Evolutionary conservation across 2,113 vertebrate species (phyloP).

Genomic region (Pogonocichla stellata): DNA sequence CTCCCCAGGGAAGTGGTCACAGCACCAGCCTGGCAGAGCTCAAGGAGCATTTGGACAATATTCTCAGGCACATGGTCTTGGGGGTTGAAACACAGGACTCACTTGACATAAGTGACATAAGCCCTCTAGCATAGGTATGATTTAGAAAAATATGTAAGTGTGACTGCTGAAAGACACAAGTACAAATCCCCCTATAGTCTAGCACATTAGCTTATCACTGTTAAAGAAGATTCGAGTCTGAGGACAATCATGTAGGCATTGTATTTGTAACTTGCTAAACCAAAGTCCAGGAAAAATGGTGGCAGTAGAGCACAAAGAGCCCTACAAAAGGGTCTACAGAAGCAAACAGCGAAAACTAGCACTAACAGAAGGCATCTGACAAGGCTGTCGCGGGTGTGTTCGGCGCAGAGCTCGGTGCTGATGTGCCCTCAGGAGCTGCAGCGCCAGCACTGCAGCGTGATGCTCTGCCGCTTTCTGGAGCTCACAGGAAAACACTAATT

Average conservation of each 20-base stretch:
- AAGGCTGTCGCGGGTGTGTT: rapidly evolving
- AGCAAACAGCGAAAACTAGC: rapidly evolving
- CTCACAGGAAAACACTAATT: rapidly evolving
- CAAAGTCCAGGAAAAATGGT: neutral
- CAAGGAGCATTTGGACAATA: rapidly evolving
- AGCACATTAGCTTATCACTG: neutral
- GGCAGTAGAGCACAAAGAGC: neutral
- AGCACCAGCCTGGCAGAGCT: neutral
- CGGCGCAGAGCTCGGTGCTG: rapidly evolving
- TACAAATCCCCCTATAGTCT: neutral
- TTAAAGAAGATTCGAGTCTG: neutral
- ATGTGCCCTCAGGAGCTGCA: no score
- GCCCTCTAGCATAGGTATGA: neutral
- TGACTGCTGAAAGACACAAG: neutral
- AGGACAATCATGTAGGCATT: neutral
- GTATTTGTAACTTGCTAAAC: neutral
- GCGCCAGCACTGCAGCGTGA: rapidly evolving
- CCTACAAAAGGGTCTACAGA: rapidly evolving
- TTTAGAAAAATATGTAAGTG: neutral
- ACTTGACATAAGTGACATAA: neutral
- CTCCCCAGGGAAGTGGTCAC: neutral
- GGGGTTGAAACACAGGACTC: neutral
- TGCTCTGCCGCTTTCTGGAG: rapidly evolving
- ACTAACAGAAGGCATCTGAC: rapidly evolving
- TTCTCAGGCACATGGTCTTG: rapidly evolving